These are phyloP conservation scores for Archegozetes longisetosus DNA, from an alignment of 1,140 invertebrate species.

Conservation along the genomic window DNA sequence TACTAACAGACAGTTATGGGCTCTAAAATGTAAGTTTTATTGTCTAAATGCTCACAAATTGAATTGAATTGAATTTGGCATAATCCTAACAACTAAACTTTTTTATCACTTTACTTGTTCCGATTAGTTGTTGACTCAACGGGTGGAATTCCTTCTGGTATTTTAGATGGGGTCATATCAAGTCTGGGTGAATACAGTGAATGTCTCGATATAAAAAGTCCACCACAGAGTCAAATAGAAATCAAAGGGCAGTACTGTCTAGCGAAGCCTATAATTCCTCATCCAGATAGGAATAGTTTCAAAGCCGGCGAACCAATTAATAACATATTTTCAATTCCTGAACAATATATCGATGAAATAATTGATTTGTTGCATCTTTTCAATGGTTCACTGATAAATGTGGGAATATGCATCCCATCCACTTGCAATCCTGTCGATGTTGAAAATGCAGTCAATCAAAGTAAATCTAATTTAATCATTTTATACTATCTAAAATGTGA, in stretches of 20 bases:
- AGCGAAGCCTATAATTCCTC: not conserved
- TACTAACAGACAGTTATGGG: slow-evolving; percentile 1
- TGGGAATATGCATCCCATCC: slow-evolving; percentile 20
- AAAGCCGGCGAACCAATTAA: not conserved
- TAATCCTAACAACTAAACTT: not conserved
- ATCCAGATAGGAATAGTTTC: not conserved
- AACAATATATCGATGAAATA: slow-evolving; percentile 1
- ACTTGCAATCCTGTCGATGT: slow-evolving; percentile 18
- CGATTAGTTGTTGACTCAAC: slow-evolving; percentile 18
- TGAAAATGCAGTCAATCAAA: slow-evolving; percentile 9
- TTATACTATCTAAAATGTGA: not conserved
- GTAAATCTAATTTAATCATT: slow-evolving; percentile 14
- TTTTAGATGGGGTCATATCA: slow-evolving; percentile 16
- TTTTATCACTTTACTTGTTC: slow-evolving; percentile 1
- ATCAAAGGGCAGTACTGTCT: slow-evolving; percentile 12
- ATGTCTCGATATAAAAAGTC: slow-evolving; percentile 15
- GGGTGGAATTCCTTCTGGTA: slow-evolving; percentile 18
- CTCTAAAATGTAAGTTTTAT: slow-evolving; percentile 6
- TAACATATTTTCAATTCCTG: not conserved
- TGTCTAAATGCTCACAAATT: not conserved
- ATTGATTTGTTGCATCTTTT: slow-evolving; percentile 1
- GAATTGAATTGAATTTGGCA: not conserved
- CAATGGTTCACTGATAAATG: slow-evolving; percentile 11
- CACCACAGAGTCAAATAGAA: not conserved
- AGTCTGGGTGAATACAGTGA: slow-evolving; percentile 18